These are phyloP conservation scores for Sylvilagus bachmani DNA, from an alignment of 2,113 vertebrate species.

Conservation along the genomic window DNA sequence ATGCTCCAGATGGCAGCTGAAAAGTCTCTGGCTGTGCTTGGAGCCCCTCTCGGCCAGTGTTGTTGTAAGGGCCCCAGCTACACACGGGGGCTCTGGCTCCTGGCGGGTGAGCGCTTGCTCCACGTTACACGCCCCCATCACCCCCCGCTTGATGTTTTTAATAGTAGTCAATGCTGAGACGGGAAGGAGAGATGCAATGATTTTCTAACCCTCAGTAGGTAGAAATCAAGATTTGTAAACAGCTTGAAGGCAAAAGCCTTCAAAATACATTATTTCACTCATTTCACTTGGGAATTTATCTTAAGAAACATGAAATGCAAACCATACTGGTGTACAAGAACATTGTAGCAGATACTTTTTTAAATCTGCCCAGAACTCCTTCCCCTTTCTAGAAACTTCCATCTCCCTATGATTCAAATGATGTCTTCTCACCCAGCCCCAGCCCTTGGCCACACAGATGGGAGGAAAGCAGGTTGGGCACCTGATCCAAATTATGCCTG, in stretches of 20 bases:
- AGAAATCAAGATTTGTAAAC: not conserved
- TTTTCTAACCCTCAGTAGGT: not conserved
- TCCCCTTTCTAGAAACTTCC: not conserved
- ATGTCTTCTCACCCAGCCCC: not conserved
- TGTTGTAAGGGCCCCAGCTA: not conserved
- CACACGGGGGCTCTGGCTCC: not conserved
- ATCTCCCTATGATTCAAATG: not conserved
- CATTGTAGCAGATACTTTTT: not conserved
- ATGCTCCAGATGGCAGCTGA: not conserved
- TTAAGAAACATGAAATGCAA: conserved; percentile 27
- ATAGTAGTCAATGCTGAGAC: not conserved
- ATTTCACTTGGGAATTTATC: conserved; percentile 27
- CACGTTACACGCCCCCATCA: not conserved
- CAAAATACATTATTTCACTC: conserved; percentile 4
- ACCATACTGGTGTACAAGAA: not conserved
- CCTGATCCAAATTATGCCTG: not conserved
- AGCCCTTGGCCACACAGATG: not conserved
- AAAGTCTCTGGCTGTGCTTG: not conserved
- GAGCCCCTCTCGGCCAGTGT: not conserved
- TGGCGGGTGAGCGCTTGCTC: not conserved
- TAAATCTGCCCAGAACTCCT: not conserved
- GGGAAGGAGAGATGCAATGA: not conserved
- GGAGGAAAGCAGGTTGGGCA: not conserved
- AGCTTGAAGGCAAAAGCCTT: not conserved
- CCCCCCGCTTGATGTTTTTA: not conserved